These are phyloP conservation scores for Parazoanthus swiftii DNA, from an alignment of 92 coral and sea anemone genomes.

Conservation along the genomic window DNA sequence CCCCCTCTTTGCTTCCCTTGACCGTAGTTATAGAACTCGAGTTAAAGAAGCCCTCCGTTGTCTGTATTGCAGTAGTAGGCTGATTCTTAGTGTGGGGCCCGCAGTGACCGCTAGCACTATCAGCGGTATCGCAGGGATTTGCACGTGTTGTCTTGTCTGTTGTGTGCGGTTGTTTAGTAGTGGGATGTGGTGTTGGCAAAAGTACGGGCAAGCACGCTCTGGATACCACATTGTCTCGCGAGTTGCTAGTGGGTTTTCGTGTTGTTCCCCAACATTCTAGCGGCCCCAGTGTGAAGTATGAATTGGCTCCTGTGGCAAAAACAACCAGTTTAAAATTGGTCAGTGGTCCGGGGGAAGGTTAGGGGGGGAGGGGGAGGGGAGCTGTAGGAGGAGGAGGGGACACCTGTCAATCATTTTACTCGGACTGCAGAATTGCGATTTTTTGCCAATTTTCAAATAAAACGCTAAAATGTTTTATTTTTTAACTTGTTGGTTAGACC, in stretches of 20 bases:
- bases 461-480: no score
- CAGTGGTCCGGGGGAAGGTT: no score
- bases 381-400: no score
- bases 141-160: neutral
- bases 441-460: no score
- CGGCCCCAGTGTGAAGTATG: conserved; percentile 80
- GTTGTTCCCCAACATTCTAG: conserved; percentile 89
- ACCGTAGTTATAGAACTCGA: neutral
- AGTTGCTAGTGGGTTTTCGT: conserved; percentile 3
- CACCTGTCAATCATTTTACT: no score
- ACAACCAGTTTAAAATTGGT: neutral
- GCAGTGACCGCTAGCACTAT: neutral
- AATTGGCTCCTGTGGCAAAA: conserved; percentile 25
- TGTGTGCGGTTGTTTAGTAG: conserved; percentile 22
- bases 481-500: no score
- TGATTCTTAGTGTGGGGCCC: neutral
- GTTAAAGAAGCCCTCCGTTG: neutral
- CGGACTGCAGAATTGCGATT: no score
- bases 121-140: neutral
- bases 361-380: no score
- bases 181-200: conserved; percentile 38
- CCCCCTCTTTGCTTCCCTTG: neutral
- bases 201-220: conserved; percentile 50
- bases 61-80: neutral
- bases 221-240: conserved; percentile 31